A percentile compares a stretch with the other conserved stretches of the same genome.
phyloP scores from a whole-genome alignment of 1,140 invertebrate species.

The Acromyrmex echinatior region DNA sequence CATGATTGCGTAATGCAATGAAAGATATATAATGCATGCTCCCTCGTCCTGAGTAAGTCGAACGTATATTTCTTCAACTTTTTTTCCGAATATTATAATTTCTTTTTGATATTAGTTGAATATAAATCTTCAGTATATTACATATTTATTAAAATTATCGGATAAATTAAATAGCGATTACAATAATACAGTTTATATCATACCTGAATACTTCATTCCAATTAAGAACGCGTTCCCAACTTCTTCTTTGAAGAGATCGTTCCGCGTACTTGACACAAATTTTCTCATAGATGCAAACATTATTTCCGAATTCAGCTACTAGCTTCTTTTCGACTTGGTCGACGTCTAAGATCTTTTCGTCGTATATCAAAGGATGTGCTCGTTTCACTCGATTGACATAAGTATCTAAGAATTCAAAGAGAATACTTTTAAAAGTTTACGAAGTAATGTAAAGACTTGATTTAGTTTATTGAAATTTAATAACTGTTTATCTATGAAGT shows the following conservation, averaged over 20 bases:
- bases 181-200: conserved; percentile 13
- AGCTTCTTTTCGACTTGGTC: conserved; percentile 90
- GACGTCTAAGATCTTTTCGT: conserved; percentile 88
- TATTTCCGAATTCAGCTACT: conserved; percentile 89
- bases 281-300: conserved; percentile 91
- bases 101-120: neutral
- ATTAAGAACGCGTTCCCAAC: conserved; percentile 84
- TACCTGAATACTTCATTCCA: conserved; percentile 91
- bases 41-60: neutral
- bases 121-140: neutral
- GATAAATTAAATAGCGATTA: neutral
- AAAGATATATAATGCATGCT: neutral
- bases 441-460: neutral
- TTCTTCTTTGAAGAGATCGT: conserved; percentile 82
- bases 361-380: conserved; percentile 75
- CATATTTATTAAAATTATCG: neutral
- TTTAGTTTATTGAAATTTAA: conserved; percentile 6
- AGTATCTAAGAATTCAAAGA: conserved; percentile 87
- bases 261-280: conserved; percentile 90
- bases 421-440: neutral
- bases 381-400: conserved; percentile 87
- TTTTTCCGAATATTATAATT: neutral
- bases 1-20: conserved; percentile 14
- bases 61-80: neutral
- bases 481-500: neutral